Percentiles rank a stretch among this genome's conserved stretches.
These are phyloP conservation scores for Oxystoma pomonae DNA, from an alignment of 2,888 invertebrate genomes.

Conservation along the genomic window DNA sequence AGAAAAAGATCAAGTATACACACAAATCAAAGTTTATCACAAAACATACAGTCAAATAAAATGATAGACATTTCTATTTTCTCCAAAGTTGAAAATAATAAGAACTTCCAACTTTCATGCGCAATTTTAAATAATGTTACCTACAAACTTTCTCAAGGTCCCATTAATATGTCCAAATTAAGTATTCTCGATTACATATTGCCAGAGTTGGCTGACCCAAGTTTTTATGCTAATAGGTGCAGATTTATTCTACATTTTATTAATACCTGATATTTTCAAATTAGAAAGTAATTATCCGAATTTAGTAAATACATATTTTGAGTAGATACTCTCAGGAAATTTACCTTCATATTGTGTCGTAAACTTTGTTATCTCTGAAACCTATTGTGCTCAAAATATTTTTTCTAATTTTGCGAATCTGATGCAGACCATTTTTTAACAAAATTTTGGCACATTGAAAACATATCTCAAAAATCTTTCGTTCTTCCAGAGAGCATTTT, in stretches of 20 bases:
- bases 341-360: slow-evolving; percentile 2
- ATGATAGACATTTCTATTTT: slow-evolving; percentile 5
- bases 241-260: slow-evolving; percentile 17
- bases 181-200: slow-evolving; percentile 9
- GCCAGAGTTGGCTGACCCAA: slow-evolving; percentile 14
- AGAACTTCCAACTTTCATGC: slow-evolving; percentile 13
- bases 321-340: slow-evolving; percentile 18
- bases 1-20: no score
- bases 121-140: slow-evolving; percentile 16
- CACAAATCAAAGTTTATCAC: no score
- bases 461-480: slow-evolving; percentile 8
- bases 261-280: slow-evolving; percentile 5
- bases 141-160: slow-evolving; percentile 13
- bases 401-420: not conserved
- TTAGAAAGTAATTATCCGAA: slow-evolving; percentile 14
- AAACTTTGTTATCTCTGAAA: not conserved
- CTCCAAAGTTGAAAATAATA: slow-evolving; percentile 1
- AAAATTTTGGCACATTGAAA: slow-evolving; percentile 21
- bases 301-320: slow-evolving; percentile 18
- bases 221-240: slow-evolving; percentile 18
- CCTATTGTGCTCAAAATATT: not conserved
- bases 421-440: not conserved
- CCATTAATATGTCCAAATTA: slow-evolving; percentile 7
- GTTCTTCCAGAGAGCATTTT: slow-evolving; percentile 14
- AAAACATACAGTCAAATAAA: slow-evolving; percentile 10